These are phyloP conservation scores for Alligator sinensis DNA, from an alignment of 2,113 vertebrate species.

Conservation along the genomic window DNA sequence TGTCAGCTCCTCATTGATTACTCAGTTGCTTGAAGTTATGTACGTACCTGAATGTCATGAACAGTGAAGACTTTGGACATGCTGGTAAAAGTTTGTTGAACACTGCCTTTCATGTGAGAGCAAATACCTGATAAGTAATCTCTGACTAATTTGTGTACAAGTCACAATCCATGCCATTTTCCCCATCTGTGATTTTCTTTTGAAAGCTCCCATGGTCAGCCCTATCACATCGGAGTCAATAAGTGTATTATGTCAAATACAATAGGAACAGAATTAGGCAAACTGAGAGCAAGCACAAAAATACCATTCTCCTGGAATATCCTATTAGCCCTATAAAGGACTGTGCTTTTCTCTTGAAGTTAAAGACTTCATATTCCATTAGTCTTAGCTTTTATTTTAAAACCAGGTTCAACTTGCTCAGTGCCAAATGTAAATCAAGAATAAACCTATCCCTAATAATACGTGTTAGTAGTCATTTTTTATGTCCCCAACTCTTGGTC, in stretches of 20 bases:
- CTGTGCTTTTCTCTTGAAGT: not conserved
- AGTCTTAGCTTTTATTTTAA: accelerated
- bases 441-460: not conserved
- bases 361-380: not conserved
- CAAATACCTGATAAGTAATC: not conserved
- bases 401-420: not conserved
- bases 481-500: accelerated
- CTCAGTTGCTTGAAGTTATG: not conserved
- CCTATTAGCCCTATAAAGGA: not conserved
- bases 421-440: not conserved
- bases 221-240: not conserved
- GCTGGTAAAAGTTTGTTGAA: not conserved
- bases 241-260: not conserved
- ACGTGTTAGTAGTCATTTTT: not conserved
- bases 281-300: not conserved
- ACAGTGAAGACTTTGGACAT: not conserved
- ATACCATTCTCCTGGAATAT: not conserved
- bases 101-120: not conserved
- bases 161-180: not conserved
- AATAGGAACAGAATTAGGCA: not conserved
- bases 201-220: not conserved
- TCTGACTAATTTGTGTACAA: not conserved
- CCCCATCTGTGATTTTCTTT: not conserved
- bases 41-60: accelerated
- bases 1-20: not conserved